Base-by-base conservation (phyloP, 2,797 vertebrate genomes). In the Crocodylus rhombifer region DNA sequence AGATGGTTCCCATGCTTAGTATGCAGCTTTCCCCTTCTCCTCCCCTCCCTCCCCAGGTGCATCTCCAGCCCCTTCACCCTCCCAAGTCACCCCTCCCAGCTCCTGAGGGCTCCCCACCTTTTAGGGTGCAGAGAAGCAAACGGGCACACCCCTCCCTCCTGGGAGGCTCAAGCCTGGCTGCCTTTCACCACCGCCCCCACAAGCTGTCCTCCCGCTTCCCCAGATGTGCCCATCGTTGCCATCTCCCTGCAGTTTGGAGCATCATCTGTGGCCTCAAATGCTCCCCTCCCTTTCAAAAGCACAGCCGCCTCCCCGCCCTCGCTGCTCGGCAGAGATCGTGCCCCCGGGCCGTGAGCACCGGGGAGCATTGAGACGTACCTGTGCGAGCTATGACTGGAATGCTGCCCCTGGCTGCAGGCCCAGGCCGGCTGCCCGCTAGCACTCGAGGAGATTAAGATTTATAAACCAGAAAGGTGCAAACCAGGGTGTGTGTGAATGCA, bases 371-470 rank as follows among this genome's bases (percentile, higher is more conserved):
- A 80, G 91, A 75, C 97, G 91, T 98, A 98, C 98, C 97, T 98
- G 97, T 71, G 93, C 80, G 25, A 97, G 96, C 63, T 97, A 98
- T 98, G 98, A 28, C 77, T 86, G 97, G 98, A 98, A 98, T 98
- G 97, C 81, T 3, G 56, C 5, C 73, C 92, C 92, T 96, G 95
- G 96, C 96, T 2, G 25, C 80, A 61, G 2, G 94, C 96, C 95
- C 78, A 2, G 80, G 87, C 77, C 15, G 1, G 3, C 92, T 93
- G 88, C 90, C 89, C 74, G 4, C 36, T 28, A 67, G 17, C 15
- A 18, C 89, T 28, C 42, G 62, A 71, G 69, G 1, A 9, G 75
- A 78, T 79, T 57, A 30, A 63, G 74, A 7, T 77, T 91, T 80
- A 30, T 62, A 1, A 2, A 75, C 26, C 55, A 82, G 84, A 18